Conservation (phyloP, 1,140 invertebrate genomes). For the Trichonephila clavata region DNA sequence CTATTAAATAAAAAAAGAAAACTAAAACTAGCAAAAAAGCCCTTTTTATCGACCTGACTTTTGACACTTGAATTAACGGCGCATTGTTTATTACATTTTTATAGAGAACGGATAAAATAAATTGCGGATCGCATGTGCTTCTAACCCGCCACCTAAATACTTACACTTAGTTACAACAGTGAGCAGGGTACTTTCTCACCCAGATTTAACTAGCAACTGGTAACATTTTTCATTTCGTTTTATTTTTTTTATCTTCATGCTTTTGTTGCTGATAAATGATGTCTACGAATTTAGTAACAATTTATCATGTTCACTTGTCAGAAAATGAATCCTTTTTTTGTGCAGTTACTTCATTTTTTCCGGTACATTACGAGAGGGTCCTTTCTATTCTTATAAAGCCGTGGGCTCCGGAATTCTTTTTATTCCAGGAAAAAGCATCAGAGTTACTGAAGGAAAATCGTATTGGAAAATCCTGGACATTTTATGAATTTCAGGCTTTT, state of each 20-base stretch:
- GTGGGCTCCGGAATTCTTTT: background rate
- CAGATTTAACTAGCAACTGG: background rate
- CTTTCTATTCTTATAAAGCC: slow-evolving; percentile 17
- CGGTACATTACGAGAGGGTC: slow-evolving; percentile 25
- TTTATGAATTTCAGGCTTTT: slow-evolving; percentile 2
- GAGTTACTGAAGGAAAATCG: slow-evolving; percentile 2
- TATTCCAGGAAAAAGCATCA: background rate
- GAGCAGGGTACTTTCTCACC: background rate
- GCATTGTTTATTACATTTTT: slow-evolving; percentile 59
- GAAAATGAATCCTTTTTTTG: slow-evolving; percentile 21
- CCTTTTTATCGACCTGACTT: slow-evolving; percentile 22
- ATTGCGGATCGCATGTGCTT: background rate
- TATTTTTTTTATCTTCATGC: background rate
- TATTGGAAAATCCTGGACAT: slow-evolving; percentile 11
- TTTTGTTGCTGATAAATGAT: slow-evolving; percentile 43
- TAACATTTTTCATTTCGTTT: slow-evolving; percentile 30
- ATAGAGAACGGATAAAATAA: slow-evolving; percentile 35
- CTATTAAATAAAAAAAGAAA: background rate
- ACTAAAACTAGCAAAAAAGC: background rate
- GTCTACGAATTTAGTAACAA: slow-evolving; percentile 50
- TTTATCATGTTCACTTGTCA: slow-evolving; percentile 48
- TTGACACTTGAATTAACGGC: slow-evolving; percentile 55
- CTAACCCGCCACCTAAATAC: background rate
- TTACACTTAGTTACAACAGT: background rate
- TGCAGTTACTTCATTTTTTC: slow-evolving; percentile 13